These are phyloP conservation scores for Phoxinus dragarum DNA, from an alignment of 2,797 vertebrate species.

Conservation along the genomic window DNA sequence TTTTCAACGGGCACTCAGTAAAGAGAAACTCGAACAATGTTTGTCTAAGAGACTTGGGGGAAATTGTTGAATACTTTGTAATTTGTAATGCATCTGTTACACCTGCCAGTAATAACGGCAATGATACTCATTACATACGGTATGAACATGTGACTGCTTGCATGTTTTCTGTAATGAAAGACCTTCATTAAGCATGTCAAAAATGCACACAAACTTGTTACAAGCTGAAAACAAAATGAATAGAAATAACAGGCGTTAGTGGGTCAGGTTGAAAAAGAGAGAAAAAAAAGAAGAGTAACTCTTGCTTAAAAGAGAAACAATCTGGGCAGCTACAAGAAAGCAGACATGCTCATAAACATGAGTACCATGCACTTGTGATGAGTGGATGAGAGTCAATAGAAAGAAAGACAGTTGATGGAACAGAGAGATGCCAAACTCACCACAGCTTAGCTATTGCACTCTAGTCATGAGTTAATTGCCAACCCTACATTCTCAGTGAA, in stretches of 20 bases:
- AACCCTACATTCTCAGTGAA: background rate
- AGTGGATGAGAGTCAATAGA: background rate
- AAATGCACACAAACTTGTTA: background rate
- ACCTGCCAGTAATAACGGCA: conserved; percentile 27
- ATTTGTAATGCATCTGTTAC: conserved; percentile 13
- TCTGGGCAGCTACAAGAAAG: background rate
- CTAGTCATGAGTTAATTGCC: background rate
- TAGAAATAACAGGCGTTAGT: background rate
- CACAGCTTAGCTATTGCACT: background rate
- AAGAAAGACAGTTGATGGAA: background rate
- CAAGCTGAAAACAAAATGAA: background rate
- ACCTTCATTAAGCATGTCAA: background rate
- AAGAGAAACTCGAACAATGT: conserved; percentile 13
- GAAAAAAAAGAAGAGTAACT: background rate
- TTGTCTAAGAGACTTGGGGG: conserved; percentile 11
- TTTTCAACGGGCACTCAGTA: background rate
- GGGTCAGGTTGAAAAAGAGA: background rate
- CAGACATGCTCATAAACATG: background rate
- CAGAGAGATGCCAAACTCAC: background rate
- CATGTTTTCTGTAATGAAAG: background rate
- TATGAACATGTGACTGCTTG: conserved; percentile 10
- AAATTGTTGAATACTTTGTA: background rate
- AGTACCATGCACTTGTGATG: background rate
- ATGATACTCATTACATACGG: background rate
- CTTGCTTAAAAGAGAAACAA: background rate